A percentile compares a stretch with the other conserved stretches of the same genome.
These are phyloP conservation scores for Anticlea derivata DNA, from an alignment of 2,888 invertebrate species.

Conservation along the genomic window DNA sequence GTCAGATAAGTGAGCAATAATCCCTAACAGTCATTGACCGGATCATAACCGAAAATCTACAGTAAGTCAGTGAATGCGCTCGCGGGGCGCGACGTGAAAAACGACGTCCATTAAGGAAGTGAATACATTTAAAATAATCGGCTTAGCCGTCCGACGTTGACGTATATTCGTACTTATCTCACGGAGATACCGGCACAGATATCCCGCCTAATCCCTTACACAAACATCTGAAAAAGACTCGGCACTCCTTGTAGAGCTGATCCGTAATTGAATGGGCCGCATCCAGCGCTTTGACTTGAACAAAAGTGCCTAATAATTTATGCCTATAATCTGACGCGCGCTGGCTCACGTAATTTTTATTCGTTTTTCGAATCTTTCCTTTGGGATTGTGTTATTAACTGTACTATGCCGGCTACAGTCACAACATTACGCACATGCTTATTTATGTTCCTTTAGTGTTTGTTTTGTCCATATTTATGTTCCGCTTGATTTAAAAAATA, in stretches of 20 bases:
- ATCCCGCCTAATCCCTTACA: slow-evolving; percentile 81
- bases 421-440: slow-evolving; percentile 71
- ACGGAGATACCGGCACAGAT: slow-evolving; percentile 83
- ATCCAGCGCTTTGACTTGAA: slow-evolving; percentile 74
- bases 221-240: slow-evolving; percentile 82
- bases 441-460: slow-evolving; percentile 64
- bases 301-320: slow-evolving; percentile 83
- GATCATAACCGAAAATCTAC: slow-evolving; percentile 82
- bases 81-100: slow-evolving; percentile 74
- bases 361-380: slow-evolving; percentile 72
- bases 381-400: slow-evolving; percentile 73
- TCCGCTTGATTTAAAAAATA: slow-evolving; percentile 54
- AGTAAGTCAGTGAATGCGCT: slow-evolving; percentile 71
- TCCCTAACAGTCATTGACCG: slow-evolving; percentile 78
- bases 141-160: slow-evolving; percentile 83
- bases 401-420: slow-evolving; percentile 67
- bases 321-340: slow-evolving; percentile 81
- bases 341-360: slow-evolving; percentile 62
- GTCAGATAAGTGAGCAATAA: slow-evolving; percentile 68
- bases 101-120: slow-evolving; percentile 83
- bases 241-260: slow-evolving; percentile 77
- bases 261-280: slow-evolving; percentile 78
- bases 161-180: slow-evolving; percentile 84
- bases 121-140: slow-evolving; percentile 85
- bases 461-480: slow-evolving; percentile 63